Evolutionary conservation across 1,140 invertebrate genomes (phyloP).

Genomic region (Vollenhovia emeryi): DNA sequence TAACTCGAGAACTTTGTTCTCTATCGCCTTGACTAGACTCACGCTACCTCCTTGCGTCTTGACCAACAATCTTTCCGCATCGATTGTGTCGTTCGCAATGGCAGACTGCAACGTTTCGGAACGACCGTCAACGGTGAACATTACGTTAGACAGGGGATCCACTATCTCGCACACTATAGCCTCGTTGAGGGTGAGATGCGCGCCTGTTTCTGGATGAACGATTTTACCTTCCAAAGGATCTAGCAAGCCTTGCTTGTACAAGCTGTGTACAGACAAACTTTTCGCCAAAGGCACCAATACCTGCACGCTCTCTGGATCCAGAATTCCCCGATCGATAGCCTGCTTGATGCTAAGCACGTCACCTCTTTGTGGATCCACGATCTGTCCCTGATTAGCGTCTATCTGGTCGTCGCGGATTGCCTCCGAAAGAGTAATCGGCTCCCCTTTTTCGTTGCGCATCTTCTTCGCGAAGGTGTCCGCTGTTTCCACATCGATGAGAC

Average conservation of each 20-base stretch:
- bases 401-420: slow-evolving; percentile 91
- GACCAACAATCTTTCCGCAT: slow-evolving; percentile 90
- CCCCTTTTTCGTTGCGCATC: slow-evolving; percentile 81
- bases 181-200: slow-evolving; percentile 90
- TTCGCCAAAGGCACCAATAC: slow-evolving; percentile 93
- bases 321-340: slow-evolving; percentile 93
- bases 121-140: slow-evolving; percentile 86
- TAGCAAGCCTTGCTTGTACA: slow-evolving; percentile 93
- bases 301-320: slow-evolving; percentile 92
- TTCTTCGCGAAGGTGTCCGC: slow-evolving; percentile 88
- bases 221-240: slow-evolving; percentile 92
- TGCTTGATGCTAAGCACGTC: slow-evolving; percentile 92
- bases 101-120: slow-evolving; percentile 92
- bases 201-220: slow-evolving; percentile 95
- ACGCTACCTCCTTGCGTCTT: slow-evolving; percentile 88
- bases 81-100: slow-evolving; percentile 91
- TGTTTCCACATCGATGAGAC: slow-evolving; percentile 91
- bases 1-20: slow-evolving; percentile 88
- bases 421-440: slow-evolving; percentile 87
- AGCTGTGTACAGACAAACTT: slow-evolving; percentile 92
- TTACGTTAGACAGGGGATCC: slow-evolving; percentile 89
- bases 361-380: slow-evolving; percentile 93
- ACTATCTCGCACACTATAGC: slow-evolving; percentile 95
- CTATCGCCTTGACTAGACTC: slow-evolving; percentile 90
- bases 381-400: slow-evolving; percentile 91